Conservation (phyloP, 2,888 invertebrate genomes). For the Drosophila falleni region DNA sequence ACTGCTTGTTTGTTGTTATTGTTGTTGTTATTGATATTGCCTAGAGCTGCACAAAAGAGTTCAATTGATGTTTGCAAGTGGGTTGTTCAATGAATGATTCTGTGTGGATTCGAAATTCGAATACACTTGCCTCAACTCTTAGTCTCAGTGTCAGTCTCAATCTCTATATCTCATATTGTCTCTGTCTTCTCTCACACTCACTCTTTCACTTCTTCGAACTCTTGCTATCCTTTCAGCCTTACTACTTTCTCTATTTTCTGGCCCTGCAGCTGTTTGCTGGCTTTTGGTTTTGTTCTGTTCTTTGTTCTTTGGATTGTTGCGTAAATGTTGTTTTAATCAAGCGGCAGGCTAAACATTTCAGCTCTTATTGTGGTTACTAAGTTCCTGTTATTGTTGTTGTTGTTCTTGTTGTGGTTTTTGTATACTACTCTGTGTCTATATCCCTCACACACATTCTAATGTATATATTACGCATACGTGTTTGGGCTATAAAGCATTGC, state of each 20-base stretch:
- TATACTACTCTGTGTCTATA: neutral
- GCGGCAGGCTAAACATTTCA: slow-evolving; percentile 57
- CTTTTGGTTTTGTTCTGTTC: slow-evolving; percentile 47
- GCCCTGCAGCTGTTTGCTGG: slow-evolving; percentile 61
- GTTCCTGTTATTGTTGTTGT: slow-evolving; percentile 7
- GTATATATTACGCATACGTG: slow-evolving; percentile 41
- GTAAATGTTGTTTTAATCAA: slow-evolving; percentile 71
- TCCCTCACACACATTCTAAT: slow-evolving; percentile 2
- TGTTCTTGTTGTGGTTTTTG: slow-evolving; percentile 1
- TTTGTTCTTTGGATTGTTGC: slow-evolving; percentile 63
- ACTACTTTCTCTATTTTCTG: slow-evolving; percentile 24
- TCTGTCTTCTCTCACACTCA: neutral
- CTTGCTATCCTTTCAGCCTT: neutral
- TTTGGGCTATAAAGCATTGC: slow-evolving; percentile 31
- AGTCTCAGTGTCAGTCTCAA: neutral
- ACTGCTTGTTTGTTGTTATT: slow-evolving; percentile 22
- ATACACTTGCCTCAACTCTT: slow-evolving; percentile 14
- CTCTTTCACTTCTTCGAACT: neutral
- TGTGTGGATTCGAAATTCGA: slow-evolving; percentile 38
- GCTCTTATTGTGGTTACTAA: slow-evolving; percentile 43
- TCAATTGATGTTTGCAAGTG: slow-evolving; percentile 62
- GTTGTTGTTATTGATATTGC: slow-evolving; percentile 53
- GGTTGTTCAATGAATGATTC: slow-evolving; percentile 38
- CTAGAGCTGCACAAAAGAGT: slow-evolving; percentile 66
- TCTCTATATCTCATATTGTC: slow-evolving; percentile 5